Percentiles rank a stretch among this genome's conserved stretches.
These are phyloP conservation scores for Parazoanthus atlanticus DNA, from an alignment of 92 coral and sea anemone species.

Conservation along the genomic window DNA sequence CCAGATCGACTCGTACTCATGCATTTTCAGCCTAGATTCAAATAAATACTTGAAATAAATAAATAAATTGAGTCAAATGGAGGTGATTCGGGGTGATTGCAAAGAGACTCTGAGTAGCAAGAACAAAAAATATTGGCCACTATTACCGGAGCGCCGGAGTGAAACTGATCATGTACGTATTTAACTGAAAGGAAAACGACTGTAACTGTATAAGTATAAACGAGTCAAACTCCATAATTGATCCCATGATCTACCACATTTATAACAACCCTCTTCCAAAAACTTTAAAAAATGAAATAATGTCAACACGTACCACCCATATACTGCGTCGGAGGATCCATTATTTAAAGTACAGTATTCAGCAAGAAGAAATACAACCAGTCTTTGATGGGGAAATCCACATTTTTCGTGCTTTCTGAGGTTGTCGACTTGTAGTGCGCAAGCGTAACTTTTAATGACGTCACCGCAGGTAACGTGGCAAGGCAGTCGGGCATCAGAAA, in stretches of 20 bases:
- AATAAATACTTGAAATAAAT: no score
- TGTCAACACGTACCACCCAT: conserved; percentile 51
- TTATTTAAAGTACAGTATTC: conserved; percentile 3
- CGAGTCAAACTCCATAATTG: not conserved
- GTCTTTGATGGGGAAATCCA: conserved; percentile 5
- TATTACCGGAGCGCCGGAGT: not conserved
- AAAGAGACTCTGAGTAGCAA: no score
- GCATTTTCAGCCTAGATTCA: no score
- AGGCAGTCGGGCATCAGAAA: not conserved
- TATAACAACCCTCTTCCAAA: not conserved
- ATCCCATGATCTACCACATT: not conserved
- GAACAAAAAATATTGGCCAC: not conserved
- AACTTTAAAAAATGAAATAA: not conserved
- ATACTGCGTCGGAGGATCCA: conserved; percentile 64
- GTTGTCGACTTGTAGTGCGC: not conserved
- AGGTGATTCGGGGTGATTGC: no score
- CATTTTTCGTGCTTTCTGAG: not conserved
- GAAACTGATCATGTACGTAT: conserved; percentile 16
- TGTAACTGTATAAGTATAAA: not conserved
- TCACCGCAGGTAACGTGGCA: conserved; percentile 40
- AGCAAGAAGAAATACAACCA: not conserved
- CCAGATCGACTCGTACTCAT: no score
- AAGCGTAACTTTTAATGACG: conserved; percentile 15
- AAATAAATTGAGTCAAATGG: no score
- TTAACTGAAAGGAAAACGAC: not conserved